These are phyloP conservation scores for Tenthredo notha DNA, from an alignment of 2,888 invertebrate species.

Conservation along the genomic window DNA sequence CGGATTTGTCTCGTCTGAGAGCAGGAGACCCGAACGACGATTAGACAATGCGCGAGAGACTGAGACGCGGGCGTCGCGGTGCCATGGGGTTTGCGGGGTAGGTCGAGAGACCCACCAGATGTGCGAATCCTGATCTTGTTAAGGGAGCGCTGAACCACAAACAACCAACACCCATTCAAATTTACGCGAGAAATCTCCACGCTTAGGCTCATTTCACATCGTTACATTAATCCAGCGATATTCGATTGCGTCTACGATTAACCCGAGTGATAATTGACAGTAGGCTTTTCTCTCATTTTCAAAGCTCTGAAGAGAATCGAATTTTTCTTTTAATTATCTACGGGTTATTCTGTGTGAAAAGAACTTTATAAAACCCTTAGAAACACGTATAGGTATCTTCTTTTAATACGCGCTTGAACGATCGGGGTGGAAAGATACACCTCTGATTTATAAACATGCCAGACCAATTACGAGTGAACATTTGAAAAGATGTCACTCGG, in stretches of 20 bases:
- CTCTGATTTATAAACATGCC: slow-evolving; percentile 72
- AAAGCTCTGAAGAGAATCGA: background rate
- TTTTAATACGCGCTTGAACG: slow-evolving; percentile 12
- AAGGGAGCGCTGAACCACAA: slow-evolving; percentile 76
- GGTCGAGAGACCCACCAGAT: slow-evolving; percentile 69
- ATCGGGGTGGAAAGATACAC: slow-evolving; percentile 44
- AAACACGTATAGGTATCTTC: background rate
- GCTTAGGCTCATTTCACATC: slow-evolving; percentile 66
- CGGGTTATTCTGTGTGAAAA: background rate
- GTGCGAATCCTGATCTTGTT: slow-evolving; percentile 76
- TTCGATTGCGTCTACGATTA: slow-evolving; percentile 7
- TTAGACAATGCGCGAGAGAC: slow-evolving; percentile 74
- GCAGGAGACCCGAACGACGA: slow-evolving; percentile 66
- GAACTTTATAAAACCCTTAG: background rate
- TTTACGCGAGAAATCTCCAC: slow-evolving; percentile 70
- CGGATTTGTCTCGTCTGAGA: slow-evolving; percentile 71
- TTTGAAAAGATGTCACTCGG: slow-evolving; percentile 68
- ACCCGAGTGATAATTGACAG: background rate
- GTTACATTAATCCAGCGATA: slow-evolving; percentile 32
- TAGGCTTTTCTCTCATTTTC: background rate
- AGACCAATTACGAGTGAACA: slow-evolving; percentile 75
- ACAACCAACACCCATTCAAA: slow-evolving; percentile 75
- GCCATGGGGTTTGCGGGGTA: slow-evolving; percentile 51
- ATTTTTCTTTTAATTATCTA: background rate
- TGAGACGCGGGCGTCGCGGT: slow-evolving; percentile 60